Evolutionary conservation across 2,113 vertebrate genomes (phyloP).

Genomic region (Nasalis larvatus): DNA sequence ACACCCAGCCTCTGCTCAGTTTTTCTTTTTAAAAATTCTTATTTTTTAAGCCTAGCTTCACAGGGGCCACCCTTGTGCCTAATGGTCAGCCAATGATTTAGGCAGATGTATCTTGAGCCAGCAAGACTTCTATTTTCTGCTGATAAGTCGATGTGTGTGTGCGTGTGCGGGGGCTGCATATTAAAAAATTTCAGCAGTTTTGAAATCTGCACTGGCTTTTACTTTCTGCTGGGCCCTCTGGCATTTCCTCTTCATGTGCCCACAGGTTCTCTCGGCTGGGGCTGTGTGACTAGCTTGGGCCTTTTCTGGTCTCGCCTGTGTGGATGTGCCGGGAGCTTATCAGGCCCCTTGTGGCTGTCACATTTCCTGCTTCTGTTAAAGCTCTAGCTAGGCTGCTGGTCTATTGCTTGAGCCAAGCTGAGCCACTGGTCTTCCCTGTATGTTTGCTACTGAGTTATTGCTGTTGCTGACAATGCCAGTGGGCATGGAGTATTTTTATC

Average conservation of each 20-base stretch:
- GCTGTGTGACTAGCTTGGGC: not conserved
- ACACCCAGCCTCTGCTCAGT: too few relatives aligned
- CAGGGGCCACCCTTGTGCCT: too few relatives aligned
- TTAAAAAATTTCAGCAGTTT: not conserved
- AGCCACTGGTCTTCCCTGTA: not conserved
- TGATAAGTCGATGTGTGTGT: too few relatives aligned
- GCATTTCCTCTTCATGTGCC: not conserved
- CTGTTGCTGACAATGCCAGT: not conserved
- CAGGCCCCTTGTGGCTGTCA: not conserved
- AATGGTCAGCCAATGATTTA: too few relatives aligned
- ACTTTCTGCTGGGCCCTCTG: not conserved
- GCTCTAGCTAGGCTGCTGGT: not conserved
- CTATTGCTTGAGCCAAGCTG: not conserved
- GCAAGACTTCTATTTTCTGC: too few relatives aligned
- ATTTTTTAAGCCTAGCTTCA: not conserved
- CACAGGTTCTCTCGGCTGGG: not conserved
- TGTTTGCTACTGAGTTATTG: not conserved
- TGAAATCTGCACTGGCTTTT: not conserved
- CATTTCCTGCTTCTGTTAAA: not conserved
- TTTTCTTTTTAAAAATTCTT: not conserved
- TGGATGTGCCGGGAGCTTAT: not conserved
- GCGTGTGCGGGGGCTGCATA: too few relatives aligned
- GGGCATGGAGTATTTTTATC: not conserved
- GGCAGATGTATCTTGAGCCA: too few relatives aligned
- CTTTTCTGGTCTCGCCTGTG: not conserved